These are phyloP conservation scores for Imbricaverruca yamaguchii DNA, from an alignment of 2,888 invertebrate genomes.

Conservation along the genomic window DNA sequence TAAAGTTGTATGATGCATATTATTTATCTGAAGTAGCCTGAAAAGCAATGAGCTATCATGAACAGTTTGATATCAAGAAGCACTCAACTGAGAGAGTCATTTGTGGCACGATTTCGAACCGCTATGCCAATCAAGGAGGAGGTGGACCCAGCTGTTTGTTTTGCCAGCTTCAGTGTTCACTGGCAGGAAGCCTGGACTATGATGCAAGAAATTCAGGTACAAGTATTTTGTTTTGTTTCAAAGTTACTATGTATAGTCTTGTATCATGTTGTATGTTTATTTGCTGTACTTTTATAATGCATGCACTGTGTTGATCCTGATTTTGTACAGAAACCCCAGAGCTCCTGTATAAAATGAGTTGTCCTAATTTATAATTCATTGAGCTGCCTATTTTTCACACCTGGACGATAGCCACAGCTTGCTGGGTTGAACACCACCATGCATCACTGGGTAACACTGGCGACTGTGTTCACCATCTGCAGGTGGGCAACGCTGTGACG, in stretches of 20 bases:
- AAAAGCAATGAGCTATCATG: neutral
- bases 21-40: neutral
- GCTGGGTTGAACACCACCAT: neutral
- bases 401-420: neutral
- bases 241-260: neutral
- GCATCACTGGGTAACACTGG: constrained; percentile 13
- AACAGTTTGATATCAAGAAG: neutral
- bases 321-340: neutral
- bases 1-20: neutral
- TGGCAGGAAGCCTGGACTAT: constrained; percentile 87
- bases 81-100: neutral
- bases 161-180: constrained; percentile 85
- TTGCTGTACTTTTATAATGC: neutral
- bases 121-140: constrained; percentile 7
- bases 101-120: neutral
- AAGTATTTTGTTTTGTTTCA: constrained; percentile 24
- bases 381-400: neutral
- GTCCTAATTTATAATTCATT: neutral
- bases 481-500: constrained; percentile 26
- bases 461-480: neutral
- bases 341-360: neutral
- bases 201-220: constrained; percentile 62
- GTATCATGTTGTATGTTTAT: neutral
- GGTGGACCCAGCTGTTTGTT: constrained; percentile 74
- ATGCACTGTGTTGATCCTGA: too few relatives aligned